Base-by-base conservation (phyloP, 2,888 invertebrate species). In the Polyommatus icarus region DNA sequence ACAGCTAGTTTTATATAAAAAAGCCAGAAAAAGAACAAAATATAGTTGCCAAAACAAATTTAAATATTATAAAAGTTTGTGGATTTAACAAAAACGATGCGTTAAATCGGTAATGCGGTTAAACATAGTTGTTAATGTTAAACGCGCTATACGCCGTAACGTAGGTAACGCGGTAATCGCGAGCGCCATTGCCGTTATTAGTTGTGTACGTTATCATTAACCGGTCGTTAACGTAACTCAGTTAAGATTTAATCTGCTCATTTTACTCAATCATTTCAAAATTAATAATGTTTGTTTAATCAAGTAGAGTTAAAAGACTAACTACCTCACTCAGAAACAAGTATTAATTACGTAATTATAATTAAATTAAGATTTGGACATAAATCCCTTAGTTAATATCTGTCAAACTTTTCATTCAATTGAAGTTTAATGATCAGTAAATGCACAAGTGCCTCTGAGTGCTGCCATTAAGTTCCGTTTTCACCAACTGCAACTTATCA, bases 171-270 rank as follows among this genome's bases (percentile, higher is more conserved):
- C 61, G 73, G 46, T 73, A 40, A 73, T 73, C 20, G 8, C 20
- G 32, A 71, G 29, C 72, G 72, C 40, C 40, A 72, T 72, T n/a
- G 20, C 73, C 40, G 54, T 54, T 12, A 75, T 75, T 75, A 75
- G n/a, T 50, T 10, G 40, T 72, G 72, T 75, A 54, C 75, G 54
- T 50, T 54, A 54, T 75, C 50, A 75, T 75, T 54, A 75, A 75
- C 54, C 24, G 50, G 54, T 50, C 75, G 54, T 75, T 32, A 75
- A 54, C 54, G 50, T 75, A 75, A 73, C 20, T 40, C 73, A 73
- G 73, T 73, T 73, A 73, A 73, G 73, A 73, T 73, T 73, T 46
- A 73, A 73, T 73, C 73, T 46, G 24, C 15, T 73, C 73, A 73
- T 73, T 24, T 71, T 71, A 50, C 73, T 36, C n/a, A 72, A 72